phyloP scores from a whole-genome alignment of 2,888 invertebrate genomes.

The Hoplodrina ambigua region DNA sequence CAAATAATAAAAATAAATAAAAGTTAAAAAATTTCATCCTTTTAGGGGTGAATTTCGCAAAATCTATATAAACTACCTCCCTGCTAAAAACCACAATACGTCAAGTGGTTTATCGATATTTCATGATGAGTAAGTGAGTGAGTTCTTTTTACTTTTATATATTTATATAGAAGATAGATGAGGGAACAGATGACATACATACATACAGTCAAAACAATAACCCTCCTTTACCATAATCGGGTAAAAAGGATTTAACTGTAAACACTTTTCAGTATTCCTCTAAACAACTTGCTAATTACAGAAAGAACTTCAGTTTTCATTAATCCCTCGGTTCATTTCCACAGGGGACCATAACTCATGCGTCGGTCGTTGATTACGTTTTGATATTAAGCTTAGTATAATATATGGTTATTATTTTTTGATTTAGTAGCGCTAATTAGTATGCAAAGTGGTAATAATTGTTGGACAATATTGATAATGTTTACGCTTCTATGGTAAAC shows the following conservation, averaged over 20 bases:
- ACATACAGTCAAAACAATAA: too few relatives aligned
- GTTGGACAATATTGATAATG: neutral
- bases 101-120: too few relatives aligned
- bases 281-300: slow-evolving; percentile 10
- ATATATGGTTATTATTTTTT: slow-evolving; percentile 39
- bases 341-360: slow-evolving; percentile 35
- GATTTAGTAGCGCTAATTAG: slow-evolving; percentile 28
- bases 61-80: too few relatives aligned
- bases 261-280: neutral
- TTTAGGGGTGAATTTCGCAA: too few relatives aligned
- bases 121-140: too few relatives aligned
- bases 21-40: too few relatives aligned
- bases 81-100: too few relatives aligned
- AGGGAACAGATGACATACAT: too few relatives aligned
- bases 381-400: slow-evolving; percentile 46
- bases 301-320: slow-evolving; percentile 17
- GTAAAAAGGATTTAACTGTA: neutral
- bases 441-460: slow-evolving; percentile 8
- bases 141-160: too few relatives aligned
- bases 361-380: slow-evolving; percentile 44
- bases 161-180: too few relatives aligned
- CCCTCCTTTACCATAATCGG: too few relatives aligned
- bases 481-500: neutral
- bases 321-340: slow-evolving; percentile 30
- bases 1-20: too few relatives aligned